Conservation (phyloP, 1,140 invertebrate species). For the Diachasmimorpha longicaudata region DNA sequence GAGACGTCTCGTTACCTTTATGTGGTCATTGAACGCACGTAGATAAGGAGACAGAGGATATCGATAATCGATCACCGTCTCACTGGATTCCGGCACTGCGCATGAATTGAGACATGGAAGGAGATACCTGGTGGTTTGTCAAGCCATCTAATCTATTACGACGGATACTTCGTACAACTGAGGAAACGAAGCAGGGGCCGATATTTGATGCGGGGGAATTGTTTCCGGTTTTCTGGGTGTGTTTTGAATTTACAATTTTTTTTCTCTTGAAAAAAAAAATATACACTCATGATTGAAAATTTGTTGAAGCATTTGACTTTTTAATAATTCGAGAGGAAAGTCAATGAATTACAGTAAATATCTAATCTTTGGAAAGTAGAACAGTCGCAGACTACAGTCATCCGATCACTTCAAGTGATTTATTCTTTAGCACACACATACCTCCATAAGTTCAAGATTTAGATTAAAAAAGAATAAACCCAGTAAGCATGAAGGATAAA, state of each 20-base stretch:
- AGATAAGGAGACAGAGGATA: background rate
- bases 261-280: too few species aligned
- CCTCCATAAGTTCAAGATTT: background rate
- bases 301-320: too few species aligned
- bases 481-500: conserved; percentile 10
- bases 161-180: background rate
- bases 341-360: too few species aligned
- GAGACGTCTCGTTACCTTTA: background rate
- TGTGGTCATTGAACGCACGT: background rate
- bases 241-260: too few species aligned
- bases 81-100: background rate
- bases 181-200: background rate
- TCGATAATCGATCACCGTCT: conserved; percentile 7
- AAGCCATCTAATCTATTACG: background rate
- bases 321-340: too few species aligned
- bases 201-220: background rate
- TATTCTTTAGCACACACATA: background rate
- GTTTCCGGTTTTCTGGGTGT: background rate
- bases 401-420: too few species aligned
- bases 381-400: too few species aligned
- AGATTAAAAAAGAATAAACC: background rate
- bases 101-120: background rate
- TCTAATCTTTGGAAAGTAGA: too few species aligned
- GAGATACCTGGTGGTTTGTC: background rate
- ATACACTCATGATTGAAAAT: too few species aligned